Evolutionary conservation across 2,888 invertebrate genomes (phyloP), one percentile per base, ranked within the genome.

Genomic region (Allygus modestus): DNA sequence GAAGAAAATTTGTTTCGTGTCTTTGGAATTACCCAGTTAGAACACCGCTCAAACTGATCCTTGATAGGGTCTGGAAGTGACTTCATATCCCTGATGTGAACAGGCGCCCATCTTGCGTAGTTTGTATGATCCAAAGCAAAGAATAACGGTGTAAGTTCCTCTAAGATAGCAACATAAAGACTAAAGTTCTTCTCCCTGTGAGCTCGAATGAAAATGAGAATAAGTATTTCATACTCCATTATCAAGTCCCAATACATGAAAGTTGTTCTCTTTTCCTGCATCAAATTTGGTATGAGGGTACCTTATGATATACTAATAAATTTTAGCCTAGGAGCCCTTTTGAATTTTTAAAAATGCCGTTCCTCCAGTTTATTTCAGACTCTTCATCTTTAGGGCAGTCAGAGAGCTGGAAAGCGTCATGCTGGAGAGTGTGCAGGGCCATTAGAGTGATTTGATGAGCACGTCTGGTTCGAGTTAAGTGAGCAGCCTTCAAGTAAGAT

Each of bases 381-480:
- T 58, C 20, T 20, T 58, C 58, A 58, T 58, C 58, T 20, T 23
- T 1, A 20, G 58, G 1, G 20, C 58, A 58, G 58, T 9, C 58
- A 15, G 20, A 58, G 58, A 58, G 7, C 20, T 58, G n/a, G 20
- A 58, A 75, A 37, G 75, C 75, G 37, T 75, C 37, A 15, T 75
- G 20, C 37, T 37, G 26, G 17, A 75, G 33, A 37, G 43, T 75
- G n/a, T n/a, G 20, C 33, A 75, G 37, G 20, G 7, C 37, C 12
- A 75, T 1, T n/a, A 75, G 15, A 37, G 71, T 71, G 31, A 41
- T n/a, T 71, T 71, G 71, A n/a, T 71, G 71, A 28, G 75, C 75
- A 15, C 23, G 41, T 75, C 75, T 75, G 37, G 75, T 37, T 23
- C 75, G n/a, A 43, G 75, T 75, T 37, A 33, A 20, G 17, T 33